These are phyloP conservation scores for Micrastur ruficollis DNA, from an alignment of 2,797 vertebrate species.

Conservation along the genomic window DNA sequence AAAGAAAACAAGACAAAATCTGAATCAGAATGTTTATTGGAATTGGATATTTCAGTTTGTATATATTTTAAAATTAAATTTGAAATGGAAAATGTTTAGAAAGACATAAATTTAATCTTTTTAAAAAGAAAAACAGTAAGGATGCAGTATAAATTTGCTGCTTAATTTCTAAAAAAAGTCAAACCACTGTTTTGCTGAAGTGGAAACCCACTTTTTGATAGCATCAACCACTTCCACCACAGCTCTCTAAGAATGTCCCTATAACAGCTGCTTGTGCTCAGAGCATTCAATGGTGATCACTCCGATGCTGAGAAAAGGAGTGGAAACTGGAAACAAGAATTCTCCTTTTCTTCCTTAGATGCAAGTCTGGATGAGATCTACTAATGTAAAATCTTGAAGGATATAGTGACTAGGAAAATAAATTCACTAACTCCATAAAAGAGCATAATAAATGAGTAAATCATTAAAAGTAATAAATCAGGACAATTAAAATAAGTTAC, in stretches of 20 bases:
- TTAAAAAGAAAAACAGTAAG: not conserved
- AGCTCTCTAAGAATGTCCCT: not conserved
- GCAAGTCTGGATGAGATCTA: not conserved
- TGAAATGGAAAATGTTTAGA: not conserved
- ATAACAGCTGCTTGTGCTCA: not conserved
- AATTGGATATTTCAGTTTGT: not conserved
- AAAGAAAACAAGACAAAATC: not conserved
- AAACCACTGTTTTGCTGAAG: not conserved
- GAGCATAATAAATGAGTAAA: not conserved
- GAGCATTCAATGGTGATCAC: not conserved
- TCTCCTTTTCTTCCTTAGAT: not conserved
- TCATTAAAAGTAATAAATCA: not conserved
- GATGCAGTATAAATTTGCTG: not conserved
- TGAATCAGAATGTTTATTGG: not conserved
- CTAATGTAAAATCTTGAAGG: not conserved
- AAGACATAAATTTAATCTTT: not conserved
- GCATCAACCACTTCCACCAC: not conserved
- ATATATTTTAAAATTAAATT: not conserved
- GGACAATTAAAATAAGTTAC: not conserved
- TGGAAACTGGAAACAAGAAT: not conserved
- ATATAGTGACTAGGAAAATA: not conserved
- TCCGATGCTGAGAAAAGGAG: not conserved
- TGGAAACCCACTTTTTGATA: not conserved
- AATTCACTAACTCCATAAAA: not conserved
- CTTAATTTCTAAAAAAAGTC: not conserved